Base-by-base conservation (phyloP, 30 jellyfish, hydroid and myxozoan genomes). In the Pelagia noctiluca region DNA sequence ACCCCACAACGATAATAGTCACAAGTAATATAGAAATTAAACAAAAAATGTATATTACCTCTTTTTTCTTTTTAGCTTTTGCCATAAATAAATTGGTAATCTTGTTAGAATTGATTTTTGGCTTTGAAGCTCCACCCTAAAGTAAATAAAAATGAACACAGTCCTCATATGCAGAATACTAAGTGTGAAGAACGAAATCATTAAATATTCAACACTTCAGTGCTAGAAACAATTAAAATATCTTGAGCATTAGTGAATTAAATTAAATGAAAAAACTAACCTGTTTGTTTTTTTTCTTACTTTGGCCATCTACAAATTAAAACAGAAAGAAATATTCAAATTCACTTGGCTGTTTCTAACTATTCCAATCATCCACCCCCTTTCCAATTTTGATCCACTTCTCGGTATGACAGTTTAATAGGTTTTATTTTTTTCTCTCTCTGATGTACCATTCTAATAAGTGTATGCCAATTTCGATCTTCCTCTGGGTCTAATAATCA, bases 71-170 rank as follows among this genome's bases (percentile, higher is more conserved):
- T 42, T 75, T 86, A 60, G 82, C 53, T 64, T 65, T 74, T 29
- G 97, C 87, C 80, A 46, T 83, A 30, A 89, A 89, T 54, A 89
- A 42, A 48, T 47, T 75, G 37, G 97, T 82, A 53, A 89, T 89
- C 57, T 82, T 89, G 22, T 78, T 62, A 5, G 91, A 71, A 42
- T 89, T 89, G 0, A 89, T 75, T 36, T 74, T 68, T 3, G 95
- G 63, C 52, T 66, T 89, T 0, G 82, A 24, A 26, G 84, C 84
- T 25, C 64, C 82, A 31, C 69, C 86, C 88, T 65, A 23, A 25
- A n/a, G 23, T 0, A 66, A 31, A 33, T 30, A 50, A 28, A 32
- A 3, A 48, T n/a, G n/a, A n/a, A n/a, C n/a, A n/a, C n/a, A n/a
- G n/a, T n/a, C n/a, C n/a, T n/a, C n/a, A n/a, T n/a, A n/a, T n/a